These are phyloP conservation scores for Eilema griseolum DNA, from an alignment of 2,888 invertebrate genomes.

Conservation along the genomic window DNA sequence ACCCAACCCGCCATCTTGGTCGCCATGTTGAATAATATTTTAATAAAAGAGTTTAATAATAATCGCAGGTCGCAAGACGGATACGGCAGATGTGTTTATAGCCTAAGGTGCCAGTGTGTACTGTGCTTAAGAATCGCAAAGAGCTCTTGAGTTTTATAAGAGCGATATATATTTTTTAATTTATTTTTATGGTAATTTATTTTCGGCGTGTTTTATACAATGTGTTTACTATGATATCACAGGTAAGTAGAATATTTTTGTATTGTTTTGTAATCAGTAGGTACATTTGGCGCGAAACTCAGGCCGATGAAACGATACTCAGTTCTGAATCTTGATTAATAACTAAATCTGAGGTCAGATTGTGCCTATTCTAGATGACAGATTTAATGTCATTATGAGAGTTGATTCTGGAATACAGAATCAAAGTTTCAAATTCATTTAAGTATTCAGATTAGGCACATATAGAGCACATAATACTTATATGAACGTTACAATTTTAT, in stretches of 20 bases:
- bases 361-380: too few relatives aligned
- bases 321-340: too few relatives aligned
- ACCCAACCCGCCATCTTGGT: slow-evolving; percentile 80
- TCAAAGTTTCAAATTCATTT: too few relatives aligned
- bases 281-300: not conserved
- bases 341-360: too few relatives aligned
- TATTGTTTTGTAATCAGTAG: not conserved
- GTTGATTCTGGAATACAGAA: too few relatives aligned
- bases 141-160: slow-evolving; percentile 48
- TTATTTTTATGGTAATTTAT: slow-evolving; percentile 28
- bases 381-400: too few relatives aligned
- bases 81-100: slow-evolving; percentile 55
- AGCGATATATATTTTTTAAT: slow-evolving; percentile 6
- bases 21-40: slow-evolving; percentile 77
- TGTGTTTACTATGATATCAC: slow-evolving; percentile 6
- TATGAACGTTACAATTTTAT: too few relatives aligned
- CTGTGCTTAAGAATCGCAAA: slow-evolving; percentile 49
- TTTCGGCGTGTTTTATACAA: not conserved
- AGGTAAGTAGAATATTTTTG: slow-evolving; percentile 9
- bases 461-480: too few relatives aligned
- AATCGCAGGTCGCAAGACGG: slow-evolving; percentile 67
- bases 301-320: not conserved
- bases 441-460: too few relatives aligned
- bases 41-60: slow-evolving; percentile 73
- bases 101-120: slow-evolving; percentile 54